A percentile compares a stretch with the other conserved stretches of the same genome.
Evolutionary conservation across 2,797 vertebrate species (phyloP).

Genomic region (Petrocephalus schoutedeni): DNA sequence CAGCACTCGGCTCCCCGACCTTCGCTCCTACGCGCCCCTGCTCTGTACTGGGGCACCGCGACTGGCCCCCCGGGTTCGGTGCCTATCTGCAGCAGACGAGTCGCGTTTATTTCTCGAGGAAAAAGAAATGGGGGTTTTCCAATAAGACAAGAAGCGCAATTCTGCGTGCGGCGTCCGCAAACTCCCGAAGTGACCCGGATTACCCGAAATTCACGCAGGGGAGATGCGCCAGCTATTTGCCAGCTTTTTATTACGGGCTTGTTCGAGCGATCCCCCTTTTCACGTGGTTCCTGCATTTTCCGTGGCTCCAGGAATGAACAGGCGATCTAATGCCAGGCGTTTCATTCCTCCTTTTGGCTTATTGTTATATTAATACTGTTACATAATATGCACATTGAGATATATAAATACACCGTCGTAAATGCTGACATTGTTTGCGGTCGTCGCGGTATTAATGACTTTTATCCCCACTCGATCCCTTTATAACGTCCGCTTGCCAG

Average conservation of each 20-base stretch:
- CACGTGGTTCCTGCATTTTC: background rate
- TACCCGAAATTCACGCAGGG: background rate
- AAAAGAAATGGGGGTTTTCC: background rate
- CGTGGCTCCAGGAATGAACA: background rate
- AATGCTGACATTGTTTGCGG: background rate
- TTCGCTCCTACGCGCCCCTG: background rate
- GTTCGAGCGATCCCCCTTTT: background rate
- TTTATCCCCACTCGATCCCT: background rate
- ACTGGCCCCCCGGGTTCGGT: background rate
- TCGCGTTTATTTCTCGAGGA: background rate
- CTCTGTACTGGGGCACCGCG: background rate
- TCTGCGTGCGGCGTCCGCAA: background rate
- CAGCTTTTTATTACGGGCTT: slow-evolving; percentile 1
- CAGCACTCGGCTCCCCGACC: background rate
- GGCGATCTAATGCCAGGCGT: background rate
- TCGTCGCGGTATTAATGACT: slow-evolving; percentile 12
- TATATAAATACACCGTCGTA: background rate
- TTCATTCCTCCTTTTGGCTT: background rate
- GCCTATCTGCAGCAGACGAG: background rate
- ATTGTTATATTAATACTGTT: slow-evolving; percentile 14
- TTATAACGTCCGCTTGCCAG: slow-evolving; percentile 1
- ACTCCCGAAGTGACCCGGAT: background rate
- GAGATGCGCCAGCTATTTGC: background rate
- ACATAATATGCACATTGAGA: slow-evolving; percentile 10
- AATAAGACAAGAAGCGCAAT: background rate